Evolutionary conservation across 2,888 invertebrate genomes (phyloP).

Genomic region (Ennomos fuscantarius): DNA sequence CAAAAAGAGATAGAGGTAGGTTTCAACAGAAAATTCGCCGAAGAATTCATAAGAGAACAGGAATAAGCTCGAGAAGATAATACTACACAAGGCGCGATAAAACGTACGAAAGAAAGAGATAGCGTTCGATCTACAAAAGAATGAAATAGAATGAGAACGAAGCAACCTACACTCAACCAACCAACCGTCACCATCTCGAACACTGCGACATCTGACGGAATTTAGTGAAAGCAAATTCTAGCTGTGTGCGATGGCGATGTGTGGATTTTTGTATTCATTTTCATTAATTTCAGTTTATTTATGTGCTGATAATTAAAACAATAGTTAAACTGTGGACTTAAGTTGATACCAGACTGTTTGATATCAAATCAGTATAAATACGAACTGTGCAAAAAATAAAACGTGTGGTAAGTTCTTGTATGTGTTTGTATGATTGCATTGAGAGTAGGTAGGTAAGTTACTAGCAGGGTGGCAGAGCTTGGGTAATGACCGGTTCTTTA

Average conservation of each 20-base stretch:
- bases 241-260: constrained; percentile 65
- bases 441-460: constrained; percentile 69
- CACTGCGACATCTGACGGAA: constrained; percentile 45
- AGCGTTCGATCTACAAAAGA: constrained; percentile 3
- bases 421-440: constrained; percentile 73
- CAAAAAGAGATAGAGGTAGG: constrained; percentile 3
- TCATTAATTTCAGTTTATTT: constrained; percentile 56
- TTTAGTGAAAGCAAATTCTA: constrained; percentile 1
- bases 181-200: background rate
- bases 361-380: constrained; percentile 17
- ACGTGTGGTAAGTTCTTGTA: constrained; percentile 70
- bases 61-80: too few species aligned
- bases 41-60: too few species aligned
- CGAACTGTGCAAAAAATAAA: constrained; percentile 40
- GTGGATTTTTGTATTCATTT: constrained; percentile 65
- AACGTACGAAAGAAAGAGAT: constrained; percentile 16
- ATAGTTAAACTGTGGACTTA: background rate
- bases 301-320: background rate
- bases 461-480: constrained; percentile 65
- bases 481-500: constrained; percentile 72
- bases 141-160: background rate
- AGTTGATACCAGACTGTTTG: constrained; percentile 28
- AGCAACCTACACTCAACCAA: too few species aligned
- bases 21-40: too few species aligned
- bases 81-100: too few species aligned